A percentile compares a stretch with the other conserved stretches of the same genome.
Evolutionary conservation across 1,140 invertebrate genomes (phyloP).

Genomic region (Dysdera silvatica): DNA sequence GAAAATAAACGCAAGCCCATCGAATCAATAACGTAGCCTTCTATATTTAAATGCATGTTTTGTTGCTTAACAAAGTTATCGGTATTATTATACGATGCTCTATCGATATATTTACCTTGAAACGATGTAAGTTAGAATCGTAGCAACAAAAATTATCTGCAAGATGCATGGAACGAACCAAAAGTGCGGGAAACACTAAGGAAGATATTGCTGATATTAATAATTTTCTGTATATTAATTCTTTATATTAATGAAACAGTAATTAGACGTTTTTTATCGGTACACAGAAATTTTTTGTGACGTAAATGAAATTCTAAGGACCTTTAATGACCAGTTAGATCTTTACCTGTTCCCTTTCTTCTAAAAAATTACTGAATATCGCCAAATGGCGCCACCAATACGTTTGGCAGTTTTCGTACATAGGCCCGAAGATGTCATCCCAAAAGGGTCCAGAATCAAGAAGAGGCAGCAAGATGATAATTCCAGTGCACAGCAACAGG

Average conservation of each 20-base stretch:
- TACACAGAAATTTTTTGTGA: neutral
- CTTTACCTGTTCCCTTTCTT: constrained; percentile 10
- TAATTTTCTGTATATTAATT: neutral
- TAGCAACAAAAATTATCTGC: constrained; percentile 11
- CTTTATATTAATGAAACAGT: neutral
- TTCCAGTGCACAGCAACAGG: constrained; percentile 4
- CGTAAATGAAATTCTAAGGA: neutral
- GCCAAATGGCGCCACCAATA: neutral
- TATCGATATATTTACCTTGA: constrained; percentile 6
- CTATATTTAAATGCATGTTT: too few relatives aligned
- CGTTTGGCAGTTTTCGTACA: neutral
- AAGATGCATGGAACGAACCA: constrained; percentile 15
- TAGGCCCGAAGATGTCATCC: neutral
- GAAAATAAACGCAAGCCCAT: too few relatives aligned
- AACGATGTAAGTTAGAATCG: constrained; percentile 11
- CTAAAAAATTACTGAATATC: constrained; percentile 20
- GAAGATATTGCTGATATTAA: neutral
- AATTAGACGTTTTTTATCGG: neutral
- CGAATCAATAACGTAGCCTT: too few relatives aligned
- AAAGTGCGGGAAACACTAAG: constrained; percentile 21
- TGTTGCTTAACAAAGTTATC: too few relatives aligned
- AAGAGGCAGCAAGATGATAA: constrained; percentile 4
- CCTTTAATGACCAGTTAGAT: neutral
- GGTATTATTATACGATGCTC: too few relatives aligned
- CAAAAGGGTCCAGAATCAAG: constrained; percentile 15